A percentile compares a stretch with the other conserved stretches of the same genome.
Evolutionary conservation across 2,797 vertebrate genomes (phyloP).

Genomic region (Centropyge bicolor): DNA sequence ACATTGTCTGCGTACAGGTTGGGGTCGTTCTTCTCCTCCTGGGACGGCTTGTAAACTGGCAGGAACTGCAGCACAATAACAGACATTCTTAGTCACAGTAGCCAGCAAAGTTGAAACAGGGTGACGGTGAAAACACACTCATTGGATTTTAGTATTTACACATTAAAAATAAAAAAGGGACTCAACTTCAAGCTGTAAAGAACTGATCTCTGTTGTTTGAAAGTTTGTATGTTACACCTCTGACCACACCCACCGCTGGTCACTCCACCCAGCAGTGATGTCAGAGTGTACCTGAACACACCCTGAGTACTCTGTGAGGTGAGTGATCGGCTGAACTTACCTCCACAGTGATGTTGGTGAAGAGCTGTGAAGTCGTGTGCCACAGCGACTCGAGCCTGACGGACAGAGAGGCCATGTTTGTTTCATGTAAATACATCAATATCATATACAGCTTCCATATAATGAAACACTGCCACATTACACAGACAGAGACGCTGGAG

Average conservation of each 20-base stretch:
- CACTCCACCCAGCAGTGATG: no score
- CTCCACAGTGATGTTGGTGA: constrained; percentile 90
- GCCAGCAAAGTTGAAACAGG: not conserved
- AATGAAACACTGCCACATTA: not conserved
- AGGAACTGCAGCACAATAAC: constrained; percentile 84
- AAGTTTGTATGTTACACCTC: not conserved
- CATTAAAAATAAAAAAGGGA: not conserved
- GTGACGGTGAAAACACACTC: not conserved
- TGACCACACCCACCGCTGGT: no score
- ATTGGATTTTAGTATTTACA: not conserved
- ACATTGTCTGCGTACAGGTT: constrained; percentile 91
- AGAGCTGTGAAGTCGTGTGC: constrained; percentile 89
- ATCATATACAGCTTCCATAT: not conserved
- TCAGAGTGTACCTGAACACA: no score
- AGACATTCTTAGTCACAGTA: not conserved
- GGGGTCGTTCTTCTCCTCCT: constrained; percentile 88
- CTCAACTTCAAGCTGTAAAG: not conserved
- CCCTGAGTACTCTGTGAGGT: not conserved
- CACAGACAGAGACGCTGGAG: not conserved
- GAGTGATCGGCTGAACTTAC: constrained; percentile 63
- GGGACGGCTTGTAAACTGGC: constrained; percentile 89
- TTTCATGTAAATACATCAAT: not conserved
- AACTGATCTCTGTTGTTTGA: not conserved
- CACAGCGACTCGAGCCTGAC: constrained; percentile 86
- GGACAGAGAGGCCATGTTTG: not conserved